These are phyloP conservation scores for Slavum lentiscoides DNA, from an alignment of 2,888 invertebrate genomes.

Conservation along the genomic window DNA sequence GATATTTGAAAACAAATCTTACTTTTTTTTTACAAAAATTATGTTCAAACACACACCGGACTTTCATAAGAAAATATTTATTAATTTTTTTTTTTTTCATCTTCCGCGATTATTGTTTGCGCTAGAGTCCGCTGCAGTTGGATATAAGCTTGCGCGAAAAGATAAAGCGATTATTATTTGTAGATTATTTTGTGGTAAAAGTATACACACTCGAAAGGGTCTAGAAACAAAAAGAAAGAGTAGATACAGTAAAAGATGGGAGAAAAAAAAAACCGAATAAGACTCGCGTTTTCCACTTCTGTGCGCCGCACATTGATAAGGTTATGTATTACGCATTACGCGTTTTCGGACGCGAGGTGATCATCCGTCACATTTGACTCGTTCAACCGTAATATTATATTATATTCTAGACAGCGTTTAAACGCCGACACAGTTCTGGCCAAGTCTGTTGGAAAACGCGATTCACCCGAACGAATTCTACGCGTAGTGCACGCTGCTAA, in stretches of 20 bases:
- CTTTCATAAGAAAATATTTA: slow-evolving; percentile 3
- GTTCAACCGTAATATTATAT: slow-evolving; percentile 38
- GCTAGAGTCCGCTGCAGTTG: too few species aligned
- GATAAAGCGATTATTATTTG: slow-evolving; percentile 28
- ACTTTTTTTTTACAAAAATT: too few species aligned
- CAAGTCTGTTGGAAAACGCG: slow-evolving; percentile 46
- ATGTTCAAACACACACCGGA: neutral
- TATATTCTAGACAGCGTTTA: neutral
- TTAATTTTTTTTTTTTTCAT: neutral
- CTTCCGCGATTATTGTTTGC: slow-evolving; percentile 17
- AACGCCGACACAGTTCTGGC: slow-evolving; percentile 17
- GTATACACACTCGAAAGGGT: slow-evolving; percentile 23
- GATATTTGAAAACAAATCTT: too few species aligned
- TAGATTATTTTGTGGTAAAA: slow-evolving; percentile 31
- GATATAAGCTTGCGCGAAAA: neutral
- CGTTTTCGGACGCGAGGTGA: slow-evolving; percentile 47
- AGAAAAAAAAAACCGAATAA: slow-evolving; percentile 23
- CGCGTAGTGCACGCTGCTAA: neutral
- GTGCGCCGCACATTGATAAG: slow-evolving; percentile 32
- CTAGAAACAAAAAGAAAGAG: slow-evolving; percentile 15
- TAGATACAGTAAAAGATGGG: neutral
- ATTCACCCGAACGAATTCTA: slow-evolving; percentile 29
- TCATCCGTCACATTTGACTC: slow-evolving; percentile 51
- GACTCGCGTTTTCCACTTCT: slow-evolving; percentile 44
- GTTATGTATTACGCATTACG: slow-evolving; percentile 22